Evolutionary conservation across 1,140 invertebrate genomes (phyloP), one percentile per base, ranked within the genome.

Genomic region (Oryzaephilus surinamensis): DNA sequence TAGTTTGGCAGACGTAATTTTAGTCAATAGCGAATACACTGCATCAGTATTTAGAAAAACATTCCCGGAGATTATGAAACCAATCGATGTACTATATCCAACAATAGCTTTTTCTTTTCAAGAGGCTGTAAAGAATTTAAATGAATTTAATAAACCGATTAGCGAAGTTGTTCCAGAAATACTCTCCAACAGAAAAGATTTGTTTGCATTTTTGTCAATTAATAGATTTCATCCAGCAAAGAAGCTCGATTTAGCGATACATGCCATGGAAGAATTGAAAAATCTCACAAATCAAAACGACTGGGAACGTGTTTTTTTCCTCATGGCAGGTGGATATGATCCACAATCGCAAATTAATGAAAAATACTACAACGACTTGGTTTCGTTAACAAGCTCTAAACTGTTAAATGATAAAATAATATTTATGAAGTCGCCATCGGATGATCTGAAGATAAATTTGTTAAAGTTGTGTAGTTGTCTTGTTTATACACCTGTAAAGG

Each of bases 141-240:
- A n/a, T n/a, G n/a, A n/a, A n/a, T n/a, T n/a, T n/a, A n/a, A n/a
- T n/a, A 41, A 45, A 13, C 19, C 35, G 2, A 40, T 21, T 40
- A 48, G 48, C 27, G 34, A 52, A 41, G 33, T 57, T 14, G 49
- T 55, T 6, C 52, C 47, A 30, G 46, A 58, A 41, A 49, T 58
- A 34, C 32, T 17, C 12, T 40, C 21, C 15, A 45, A 66, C 24
- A 58, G 23, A 59, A 15, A 55, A 62, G 70, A 80, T 43, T 69
- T 66, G 29, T 71, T 77, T 52, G 58, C 89, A 26, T 86, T 97
- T 54, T 62, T 99, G 2, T 98, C 95, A 0, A 84, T 99, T 38
- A 99, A 99, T 69, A 75, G 97, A 51, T 99, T 92, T 66, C 96
- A 99, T 60, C 74, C 88, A 7, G 99, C 99, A 58, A 99, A 99